Base-by-base conservation (phyloP, 2,888 invertebrate species). In the Hipparchia semele region DNA sequence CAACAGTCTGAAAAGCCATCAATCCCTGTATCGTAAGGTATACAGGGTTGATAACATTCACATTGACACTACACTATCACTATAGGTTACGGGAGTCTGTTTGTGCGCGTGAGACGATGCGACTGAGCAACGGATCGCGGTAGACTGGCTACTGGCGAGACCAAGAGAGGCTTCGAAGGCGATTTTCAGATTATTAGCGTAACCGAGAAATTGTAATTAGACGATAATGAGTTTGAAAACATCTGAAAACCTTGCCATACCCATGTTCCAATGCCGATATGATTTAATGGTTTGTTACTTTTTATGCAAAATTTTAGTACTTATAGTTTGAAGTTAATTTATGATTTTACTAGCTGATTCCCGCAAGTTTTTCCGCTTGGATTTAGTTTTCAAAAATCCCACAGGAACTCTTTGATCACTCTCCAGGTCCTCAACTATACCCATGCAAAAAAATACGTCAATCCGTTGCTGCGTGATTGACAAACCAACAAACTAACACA, bases 41-140 rank as follows among this genome's bases (percentile, higher is more conserved):
- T 92, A 93, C 88, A 91, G 90, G 87, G 90, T 80, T 85, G 92
- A 92, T 88, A 84, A 77, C 84, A 80, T 78, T 79, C 80, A 83
- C 80, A 80, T 72, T 66, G 75, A 82, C 80, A 80, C 74, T 74
- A 87, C 80, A 80, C 80, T 77, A 13, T 49, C 73, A 70, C 72
- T 61, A 46, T 10, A 39, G 58, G 8, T 8, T 61, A 46, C 9
- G 10, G 58, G 8, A 9, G 39, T 51, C 45, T 46, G 13, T 66
- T 66, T 45, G 68, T 59, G 56, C 65, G 66, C 68, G 70, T 85
- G 61, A 45, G 53, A 86, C 23, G 61, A 86, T 86, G 86, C 90
- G 86, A 81, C 86, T 88, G 89, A 89, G 90, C 90, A 73, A 84
- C 88, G 77, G 83, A 73, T 84, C 80, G 81, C 83, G 84, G 78